Conservation (phyloP, 2,888 invertebrate species). For the Onthophagus sagittarius region DNA sequence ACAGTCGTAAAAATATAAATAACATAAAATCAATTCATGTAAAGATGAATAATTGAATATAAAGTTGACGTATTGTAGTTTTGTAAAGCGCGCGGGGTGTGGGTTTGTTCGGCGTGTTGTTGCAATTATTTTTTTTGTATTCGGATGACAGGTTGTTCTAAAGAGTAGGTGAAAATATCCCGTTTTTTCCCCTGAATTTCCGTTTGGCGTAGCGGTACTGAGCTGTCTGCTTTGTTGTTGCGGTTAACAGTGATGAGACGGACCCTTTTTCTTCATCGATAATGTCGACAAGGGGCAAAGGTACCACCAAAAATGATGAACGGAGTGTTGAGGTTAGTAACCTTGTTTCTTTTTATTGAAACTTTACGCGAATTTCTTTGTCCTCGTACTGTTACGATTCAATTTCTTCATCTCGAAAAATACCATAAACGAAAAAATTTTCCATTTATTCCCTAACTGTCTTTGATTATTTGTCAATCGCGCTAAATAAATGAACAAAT, state of each 20-base stretch:
- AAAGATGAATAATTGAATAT: background rate
- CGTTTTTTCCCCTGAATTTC: background rate
- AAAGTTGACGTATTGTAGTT: background rate
- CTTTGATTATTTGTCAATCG: background rate
- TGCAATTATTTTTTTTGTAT: background rate
- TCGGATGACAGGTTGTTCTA: conserved; percentile 12
- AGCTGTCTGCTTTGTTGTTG: background rate
- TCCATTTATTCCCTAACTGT: background rate
- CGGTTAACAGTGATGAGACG: conserved; percentile 2
- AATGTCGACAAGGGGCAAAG: conserved; percentile 56
- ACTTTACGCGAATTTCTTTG: conserved; percentile 1
- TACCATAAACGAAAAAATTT: background rate
- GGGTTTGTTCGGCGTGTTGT: background rate
- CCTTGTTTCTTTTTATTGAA: background rate
- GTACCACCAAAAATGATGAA: conserved; percentile 60
- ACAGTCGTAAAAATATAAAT: too few species aligned
- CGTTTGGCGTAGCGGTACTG: background rate
- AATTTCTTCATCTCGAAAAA: too few species aligned
- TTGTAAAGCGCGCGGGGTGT: background rate
- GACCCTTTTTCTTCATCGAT: background rate
- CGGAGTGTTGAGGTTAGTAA: conserved; percentile 60
- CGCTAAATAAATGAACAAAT: conserved; percentile 22
- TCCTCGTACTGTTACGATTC: background rate
- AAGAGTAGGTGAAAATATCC: conserved; percentile 5
- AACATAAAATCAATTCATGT: background rate